Percentiles rank a stretch among this genome's conserved stretches.
Conservation (phyloP, 2,113 vertebrate species). For the Mobula birostris region DNA sequence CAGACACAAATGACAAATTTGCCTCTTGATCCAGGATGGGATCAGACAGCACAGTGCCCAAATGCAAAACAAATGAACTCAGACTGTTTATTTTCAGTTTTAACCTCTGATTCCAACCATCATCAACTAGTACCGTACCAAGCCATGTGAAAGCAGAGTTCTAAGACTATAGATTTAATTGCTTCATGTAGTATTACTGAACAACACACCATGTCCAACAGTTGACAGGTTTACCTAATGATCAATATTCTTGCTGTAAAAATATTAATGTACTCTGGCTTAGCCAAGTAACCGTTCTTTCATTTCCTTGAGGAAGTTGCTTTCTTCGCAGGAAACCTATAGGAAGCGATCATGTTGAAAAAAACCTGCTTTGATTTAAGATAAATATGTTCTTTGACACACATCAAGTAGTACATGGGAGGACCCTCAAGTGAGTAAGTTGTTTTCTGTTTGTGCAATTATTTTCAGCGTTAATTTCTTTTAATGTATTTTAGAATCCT, state of each 20-base stretch:
- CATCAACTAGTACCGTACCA: not conserved
- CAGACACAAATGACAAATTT: not conserved
- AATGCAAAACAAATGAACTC: not conserved
- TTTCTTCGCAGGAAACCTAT: constrained; percentile 44
- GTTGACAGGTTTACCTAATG: not conserved
- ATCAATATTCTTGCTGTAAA: not conserved
- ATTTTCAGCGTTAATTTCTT: constrained; percentile 45
- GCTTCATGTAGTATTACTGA: not conserved
- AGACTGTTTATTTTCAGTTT: constrained; percentile 32
- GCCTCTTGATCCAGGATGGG: not conserved
- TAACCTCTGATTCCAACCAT: not conserved
- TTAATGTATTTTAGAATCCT: constrained; percentile 46
- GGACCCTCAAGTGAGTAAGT: constrained; percentile 28
- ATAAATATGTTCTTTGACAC: constrained; percentile 47
- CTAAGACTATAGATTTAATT: not conserved
- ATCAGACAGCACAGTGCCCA: not conserved
- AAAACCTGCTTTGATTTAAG: constrained; percentile 43
- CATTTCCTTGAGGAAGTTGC: constrained; percentile 41
- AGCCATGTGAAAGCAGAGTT: constrained; percentile 12
- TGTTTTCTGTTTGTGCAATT: constrained; percentile 48
- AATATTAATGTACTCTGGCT: not conserved
- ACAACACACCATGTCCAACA: not conserved
- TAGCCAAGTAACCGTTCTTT: constrained; percentile 6
- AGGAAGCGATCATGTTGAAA: constrained; percentile 43
- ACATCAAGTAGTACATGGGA: constrained; percentile 40